phyloP scores from a whole-genome alignment of 1,140 invertebrate species.

The Pseudomyrmex dendroicus region DNA sequence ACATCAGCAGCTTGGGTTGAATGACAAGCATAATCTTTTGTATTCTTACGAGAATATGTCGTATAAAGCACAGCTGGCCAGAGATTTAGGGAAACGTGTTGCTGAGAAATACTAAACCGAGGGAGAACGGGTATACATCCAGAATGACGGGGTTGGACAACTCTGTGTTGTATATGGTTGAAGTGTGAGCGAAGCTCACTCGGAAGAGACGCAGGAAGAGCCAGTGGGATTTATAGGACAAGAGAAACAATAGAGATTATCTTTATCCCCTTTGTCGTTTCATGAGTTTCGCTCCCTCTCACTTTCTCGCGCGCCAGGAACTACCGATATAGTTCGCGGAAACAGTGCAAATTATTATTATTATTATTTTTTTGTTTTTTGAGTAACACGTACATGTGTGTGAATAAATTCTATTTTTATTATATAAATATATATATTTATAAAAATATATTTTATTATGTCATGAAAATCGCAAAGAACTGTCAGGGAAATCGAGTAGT shows the following conservation, averaged over 20 bases:
- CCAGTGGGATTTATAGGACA: constrained; percentile 76
- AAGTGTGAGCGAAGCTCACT: constrained; percentile 55
- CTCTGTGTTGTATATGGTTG: constrained; percentile 61
- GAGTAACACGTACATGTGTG: neutral
- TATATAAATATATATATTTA: too few relatives aligned
- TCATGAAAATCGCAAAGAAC: constrained; percentile 37
- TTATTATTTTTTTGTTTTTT: neutral
- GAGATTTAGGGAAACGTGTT: constrained; percentile 76
- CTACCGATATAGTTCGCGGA: constrained; percentile 26
- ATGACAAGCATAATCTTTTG: constrained; percentile 65
- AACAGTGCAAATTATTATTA: constrained; percentile 3
- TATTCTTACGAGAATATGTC: constrained; percentile 66
- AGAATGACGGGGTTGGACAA: neutral
- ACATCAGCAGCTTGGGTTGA: constrained; percentile 8
- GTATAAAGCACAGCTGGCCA: constrained; percentile 78
- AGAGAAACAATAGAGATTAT: constrained; percentile 81
- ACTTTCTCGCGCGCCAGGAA: neutral
- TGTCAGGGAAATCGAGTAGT: constrained; percentile 60
- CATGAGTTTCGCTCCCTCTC: constrained; percentile 24
- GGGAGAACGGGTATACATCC: constrained; percentile 2
- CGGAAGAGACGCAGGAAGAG: constrained; percentile 61
- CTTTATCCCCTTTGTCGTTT: constrained; percentile 59
- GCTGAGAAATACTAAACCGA: constrained; percentile 55
- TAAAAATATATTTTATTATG: neutral
- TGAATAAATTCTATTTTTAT: too few relatives aligned